Evolutionary conservation across 2,113 vertebrate species (phyloP).

Genomic region (Bolborhynchus lineola): DNA sequence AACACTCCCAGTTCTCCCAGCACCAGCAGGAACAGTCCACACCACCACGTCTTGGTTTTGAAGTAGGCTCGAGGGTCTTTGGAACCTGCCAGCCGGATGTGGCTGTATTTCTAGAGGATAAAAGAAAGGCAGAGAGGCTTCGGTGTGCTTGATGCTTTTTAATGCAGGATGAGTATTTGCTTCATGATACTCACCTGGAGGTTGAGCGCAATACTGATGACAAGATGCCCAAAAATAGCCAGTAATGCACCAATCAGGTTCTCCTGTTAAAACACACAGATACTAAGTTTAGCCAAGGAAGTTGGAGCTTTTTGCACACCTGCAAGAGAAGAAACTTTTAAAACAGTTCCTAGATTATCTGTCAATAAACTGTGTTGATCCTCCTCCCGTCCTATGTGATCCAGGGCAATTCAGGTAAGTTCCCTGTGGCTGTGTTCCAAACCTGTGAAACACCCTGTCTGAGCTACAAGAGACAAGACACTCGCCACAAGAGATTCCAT

Average conservation of each 20-base stretch:
- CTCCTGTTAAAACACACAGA: constrained; percentile 75
- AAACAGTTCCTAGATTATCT: background rate
- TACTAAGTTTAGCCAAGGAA: background rate
- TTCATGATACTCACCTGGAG: constrained; percentile 82
- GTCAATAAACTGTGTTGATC: background rate
- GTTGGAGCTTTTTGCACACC: background rate
- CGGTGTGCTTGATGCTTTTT: accelerated
- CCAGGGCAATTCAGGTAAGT: background rate
- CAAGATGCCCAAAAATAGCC: constrained; percentile 92
- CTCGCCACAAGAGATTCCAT: background rate
- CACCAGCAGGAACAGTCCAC: constrained; percentile 83
- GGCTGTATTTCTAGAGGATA: constrained; percentile 86
- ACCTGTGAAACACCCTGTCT: background rate
- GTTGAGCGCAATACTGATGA: constrained; percentile 91
- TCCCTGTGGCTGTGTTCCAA: background rate
- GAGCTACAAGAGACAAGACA: background rate
- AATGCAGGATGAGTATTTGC: background rate
- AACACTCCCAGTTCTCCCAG: constrained; percentile 90
- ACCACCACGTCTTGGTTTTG: constrained; percentile 94
- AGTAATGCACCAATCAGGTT: constrained; percentile 94
- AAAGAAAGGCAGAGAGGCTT: background rate
- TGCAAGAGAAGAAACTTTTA: background rate
- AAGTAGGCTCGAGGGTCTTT: constrained; percentile 90
- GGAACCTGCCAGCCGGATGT: constrained; percentile 83
- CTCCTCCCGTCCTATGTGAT: background rate